Conservation (phyloP, 30 jellyfish, hydroid and myxozoan species). For the Rhopilema esculentum region DNA sequence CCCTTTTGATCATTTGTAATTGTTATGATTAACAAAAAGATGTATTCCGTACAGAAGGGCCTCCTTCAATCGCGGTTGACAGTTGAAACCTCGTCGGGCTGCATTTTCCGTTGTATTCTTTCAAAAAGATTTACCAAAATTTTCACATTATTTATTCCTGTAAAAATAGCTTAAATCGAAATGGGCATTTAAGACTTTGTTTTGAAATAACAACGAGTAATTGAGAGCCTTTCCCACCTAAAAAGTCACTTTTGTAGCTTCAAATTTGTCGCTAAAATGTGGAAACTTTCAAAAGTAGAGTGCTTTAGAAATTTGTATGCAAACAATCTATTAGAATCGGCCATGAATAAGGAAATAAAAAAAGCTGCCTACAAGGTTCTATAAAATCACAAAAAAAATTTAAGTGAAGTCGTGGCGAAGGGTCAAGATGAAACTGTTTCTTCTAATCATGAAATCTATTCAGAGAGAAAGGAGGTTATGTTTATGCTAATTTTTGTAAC, state of each 20-base stretch:
- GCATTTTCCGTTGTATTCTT: background rate
- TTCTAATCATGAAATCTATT: too few relatives aligned
- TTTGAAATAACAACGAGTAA: too few relatives aligned
- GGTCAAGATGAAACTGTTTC: too few relatives aligned
- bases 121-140: background rate
- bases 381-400: too few relatives aligned
- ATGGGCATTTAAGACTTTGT: too few relatives aligned
- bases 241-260: background rate
- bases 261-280: background rate
- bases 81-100: background rate
- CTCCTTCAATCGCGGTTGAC: background rate
- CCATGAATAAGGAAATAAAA: background rate
- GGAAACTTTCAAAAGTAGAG: background rate
- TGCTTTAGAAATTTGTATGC: background rate
- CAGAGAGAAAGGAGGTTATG: too few relatives aligned
- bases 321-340: background rate
- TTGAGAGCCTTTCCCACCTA: background rate
- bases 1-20: background rate
- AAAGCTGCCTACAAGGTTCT: background rate
- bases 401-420: too few relatives aligned
- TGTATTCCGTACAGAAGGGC: background rate
- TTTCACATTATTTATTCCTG: background rate
- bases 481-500: too few relatives aligned
- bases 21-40: background rate
- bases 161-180: background rate